Evolutionary conservation across 2,113 vertebrate species (phyloP).

Genomic region (Todiramphus saurophagus): DNA sequence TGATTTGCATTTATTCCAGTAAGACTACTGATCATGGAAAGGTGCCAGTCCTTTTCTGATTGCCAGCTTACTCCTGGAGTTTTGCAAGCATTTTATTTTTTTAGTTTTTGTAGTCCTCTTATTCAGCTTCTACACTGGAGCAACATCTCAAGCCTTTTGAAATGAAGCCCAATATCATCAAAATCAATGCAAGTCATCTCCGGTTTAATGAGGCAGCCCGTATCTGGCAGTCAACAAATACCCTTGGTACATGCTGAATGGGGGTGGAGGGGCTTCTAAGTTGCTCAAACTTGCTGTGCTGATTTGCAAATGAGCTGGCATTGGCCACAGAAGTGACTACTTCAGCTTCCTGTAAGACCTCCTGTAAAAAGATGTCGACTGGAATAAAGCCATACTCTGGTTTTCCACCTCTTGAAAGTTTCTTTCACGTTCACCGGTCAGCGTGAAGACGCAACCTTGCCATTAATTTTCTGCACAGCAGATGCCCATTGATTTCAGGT

Average conservation of each 20-base stretch:
- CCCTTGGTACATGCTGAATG: neutral
- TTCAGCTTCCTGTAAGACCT: neutral
- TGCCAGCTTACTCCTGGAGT: slow-evolving; percentile 29
- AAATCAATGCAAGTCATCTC: slow-evolving; percentile 22
- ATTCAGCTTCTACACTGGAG: slow-evolving; percentile 16
- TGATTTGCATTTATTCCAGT: slow-evolving; percentile 50
- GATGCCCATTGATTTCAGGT: neutral
- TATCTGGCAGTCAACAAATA: neutral
- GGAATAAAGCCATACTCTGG: neutral
- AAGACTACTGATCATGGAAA: slow-evolving; percentile 17
- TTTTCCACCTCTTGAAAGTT: accelerated
- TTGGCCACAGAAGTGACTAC: neutral
- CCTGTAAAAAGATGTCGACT: neutral
- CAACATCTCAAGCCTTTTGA: slow-evolving; percentile 12
- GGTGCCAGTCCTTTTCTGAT: slow-evolving; percentile 33
- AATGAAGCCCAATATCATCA: slow-evolving; percentile 47
- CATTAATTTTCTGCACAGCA: neutral
- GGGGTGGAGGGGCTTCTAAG: neutral
- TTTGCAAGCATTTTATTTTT: slow-evolving; percentile 31
- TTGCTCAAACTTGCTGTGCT: neutral
- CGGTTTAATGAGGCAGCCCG: neutral
- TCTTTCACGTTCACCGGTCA: neutral
- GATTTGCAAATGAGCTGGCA: neutral
- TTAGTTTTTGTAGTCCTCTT: slow-evolving; percentile 45
- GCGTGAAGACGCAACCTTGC: neutral